These are phyloP conservation scores for Clinocottus analis DNA, from an alignment of 2,113 vertebrate genomes.

Conservation along the genomic window DNA sequence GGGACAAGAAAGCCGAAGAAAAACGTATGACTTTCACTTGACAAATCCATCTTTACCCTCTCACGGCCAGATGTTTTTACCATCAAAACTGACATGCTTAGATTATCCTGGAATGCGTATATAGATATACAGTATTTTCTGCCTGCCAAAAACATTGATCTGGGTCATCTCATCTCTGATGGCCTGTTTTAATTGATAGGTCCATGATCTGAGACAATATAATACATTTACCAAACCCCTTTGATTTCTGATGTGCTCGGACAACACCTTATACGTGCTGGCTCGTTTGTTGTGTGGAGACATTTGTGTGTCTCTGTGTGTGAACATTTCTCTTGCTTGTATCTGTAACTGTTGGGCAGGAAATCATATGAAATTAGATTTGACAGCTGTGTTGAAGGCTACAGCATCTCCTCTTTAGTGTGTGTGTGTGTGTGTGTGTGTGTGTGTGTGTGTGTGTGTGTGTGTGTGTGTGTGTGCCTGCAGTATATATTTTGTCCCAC, in stretches of 20 bases:
- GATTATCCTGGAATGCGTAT: slow-evolving; percentile 42
- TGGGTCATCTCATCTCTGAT: not conserved
- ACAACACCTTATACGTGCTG: not conserved
- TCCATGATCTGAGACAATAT: slow-evolving; percentile 27
- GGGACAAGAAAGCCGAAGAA: not conserved
- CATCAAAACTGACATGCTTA: slow-evolving; percentile 13
- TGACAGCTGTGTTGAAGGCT: slow-evolving; percentile 63
- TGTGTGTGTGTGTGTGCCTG: not conserved
- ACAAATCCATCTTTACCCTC: slow-evolving; percentile 19
- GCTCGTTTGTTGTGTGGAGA: not conserved
- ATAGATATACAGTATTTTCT: slow-evolving; percentile 12
- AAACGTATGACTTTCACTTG: slow-evolving; percentile 15
- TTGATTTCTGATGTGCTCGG: not conserved
- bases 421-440: slow-evolving; percentile 3
- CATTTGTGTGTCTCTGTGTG: slow-evolving; percentile 9
- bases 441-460: slow-evolving; percentile 10
- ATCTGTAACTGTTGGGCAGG: slow-evolving; percentile 52
- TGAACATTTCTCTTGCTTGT: slow-evolving; percentile 15
- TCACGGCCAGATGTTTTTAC: slow-evolving; percentile 1
- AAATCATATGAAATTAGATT: slow-evolving; percentile 64
- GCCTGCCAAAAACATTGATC: slow-evolving; percentile 29
- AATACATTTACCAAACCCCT: not conserved
- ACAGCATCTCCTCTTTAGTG: slow-evolving; percentile 23
- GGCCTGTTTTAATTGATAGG: slow-evolving; percentile 45
- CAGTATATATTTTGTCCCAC: not conserved